A percentile compares a stretch with the other conserved stretches of the same genome.
Evolutionary conservation across 1,140 invertebrate species (phyloP).

Genomic region (Oreohelix idahoensis): DNA sequence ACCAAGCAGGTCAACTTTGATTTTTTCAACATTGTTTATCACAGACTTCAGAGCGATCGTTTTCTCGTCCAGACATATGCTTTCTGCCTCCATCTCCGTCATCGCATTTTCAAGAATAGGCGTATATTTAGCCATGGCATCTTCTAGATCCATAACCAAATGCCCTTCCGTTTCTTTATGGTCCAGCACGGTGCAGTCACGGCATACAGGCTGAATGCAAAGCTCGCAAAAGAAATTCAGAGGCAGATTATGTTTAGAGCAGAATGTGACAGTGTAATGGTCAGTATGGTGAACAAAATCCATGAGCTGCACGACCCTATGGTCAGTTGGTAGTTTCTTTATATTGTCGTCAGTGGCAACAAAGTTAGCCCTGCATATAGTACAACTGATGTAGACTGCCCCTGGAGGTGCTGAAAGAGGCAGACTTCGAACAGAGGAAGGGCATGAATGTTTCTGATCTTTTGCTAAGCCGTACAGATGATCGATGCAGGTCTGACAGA

Average conservation of each 20-base stretch:
- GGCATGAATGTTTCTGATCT: slow-evolving; percentile 49
- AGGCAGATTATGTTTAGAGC: slow-evolving; percentile 54
- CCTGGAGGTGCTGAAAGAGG: slow-evolving; percentile 21
- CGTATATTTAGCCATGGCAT: slow-evolving; percentile 54
- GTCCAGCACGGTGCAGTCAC: slow-evolving; percentile 64
- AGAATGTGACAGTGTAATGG: slow-evolving; percentile 56
- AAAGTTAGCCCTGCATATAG: slow-evolving; percentile 52
- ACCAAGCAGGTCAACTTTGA: slow-evolving; percentile 44
- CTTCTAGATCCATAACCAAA: slow-evolving; percentile 56
- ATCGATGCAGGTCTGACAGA: slow-evolving; percentile 75
- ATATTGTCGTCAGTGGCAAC: slow-evolving; percentile 55
- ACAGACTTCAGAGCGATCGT: slow-evolving; percentile 47
- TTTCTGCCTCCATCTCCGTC: slow-evolving; percentile 53
- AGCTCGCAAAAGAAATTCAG: slow-evolving; percentile 66
- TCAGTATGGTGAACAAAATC: slow-evolving; percentile 61
- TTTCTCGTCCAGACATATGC: slow-evolving; percentile 47
- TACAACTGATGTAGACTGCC: slow-evolving; percentile 57
- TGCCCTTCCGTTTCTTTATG: slow-evolving; percentile 61
- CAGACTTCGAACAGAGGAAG: slow-evolving; percentile 39
- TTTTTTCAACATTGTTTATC: slow-evolving; percentile 47
- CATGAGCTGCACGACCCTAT: slow-evolving; percentile 60
- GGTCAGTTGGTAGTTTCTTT: slow-evolving; percentile 57
- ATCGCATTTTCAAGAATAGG: slow-evolving; percentile 57
- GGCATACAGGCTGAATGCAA: slow-evolving; percentile 59
- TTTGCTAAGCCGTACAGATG: slow-evolving; percentile 51